A percentile compares a stretch with the other conserved stretches of the same genome.
Conservation (phyloP, 2,888 invertebrate species). For the Philopedon plagiatum region DNA sequence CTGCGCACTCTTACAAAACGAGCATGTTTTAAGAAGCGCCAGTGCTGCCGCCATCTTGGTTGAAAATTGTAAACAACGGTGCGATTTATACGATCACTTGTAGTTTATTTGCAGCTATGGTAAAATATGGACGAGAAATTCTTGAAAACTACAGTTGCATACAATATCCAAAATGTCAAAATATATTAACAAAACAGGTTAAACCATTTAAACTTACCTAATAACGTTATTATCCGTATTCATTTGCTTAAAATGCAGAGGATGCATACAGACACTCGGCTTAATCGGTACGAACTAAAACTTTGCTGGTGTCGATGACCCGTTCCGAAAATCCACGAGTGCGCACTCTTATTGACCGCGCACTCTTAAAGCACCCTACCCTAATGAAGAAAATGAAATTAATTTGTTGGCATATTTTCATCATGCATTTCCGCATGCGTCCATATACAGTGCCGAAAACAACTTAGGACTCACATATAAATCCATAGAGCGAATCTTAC, state of each 20-base stretch:
- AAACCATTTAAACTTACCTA: background rate
- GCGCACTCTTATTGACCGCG: background rate
- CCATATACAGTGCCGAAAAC: no score
- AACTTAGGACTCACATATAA: no score
- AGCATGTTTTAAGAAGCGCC: background rate
- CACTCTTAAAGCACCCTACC: background rate
- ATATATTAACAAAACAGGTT: no score
- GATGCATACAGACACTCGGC: background rate
- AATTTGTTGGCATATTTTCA: no score
- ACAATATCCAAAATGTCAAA: no score
- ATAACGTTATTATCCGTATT: background rate
- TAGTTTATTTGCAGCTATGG: background rate
- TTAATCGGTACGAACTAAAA: constrained; percentile 1
- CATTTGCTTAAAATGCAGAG: background rate
- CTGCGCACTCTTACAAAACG: constrained; percentile 12
- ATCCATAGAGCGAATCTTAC: no score
- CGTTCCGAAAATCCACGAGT: background rate
- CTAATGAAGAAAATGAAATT: no score
- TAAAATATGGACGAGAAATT: background rate
- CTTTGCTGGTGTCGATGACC: background rate
- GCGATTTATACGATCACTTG: background rate
- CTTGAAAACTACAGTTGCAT: background rate
- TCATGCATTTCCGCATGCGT: no score
- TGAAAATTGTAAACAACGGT: background rate
- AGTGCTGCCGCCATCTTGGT: background rate